These are phyloP conservation scores for Sinhomidia bicolor DNA, from an alignment of 2,888 invertebrate species.

Conservation along the genomic window DNA sequence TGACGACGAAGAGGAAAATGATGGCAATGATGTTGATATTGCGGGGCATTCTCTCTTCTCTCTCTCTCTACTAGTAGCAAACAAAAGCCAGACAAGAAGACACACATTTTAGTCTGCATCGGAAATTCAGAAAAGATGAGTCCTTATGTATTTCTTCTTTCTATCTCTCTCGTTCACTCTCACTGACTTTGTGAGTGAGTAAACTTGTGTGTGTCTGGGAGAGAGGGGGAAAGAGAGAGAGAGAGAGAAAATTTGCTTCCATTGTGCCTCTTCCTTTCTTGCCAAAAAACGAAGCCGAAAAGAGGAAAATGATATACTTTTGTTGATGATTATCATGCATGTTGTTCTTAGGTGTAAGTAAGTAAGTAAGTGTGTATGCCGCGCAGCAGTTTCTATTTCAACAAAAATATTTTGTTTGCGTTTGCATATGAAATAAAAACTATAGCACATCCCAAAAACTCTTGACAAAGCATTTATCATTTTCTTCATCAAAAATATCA, in stretches of 20 bases:
- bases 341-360: no score
- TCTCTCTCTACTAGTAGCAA: neutral
- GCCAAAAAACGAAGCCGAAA: neutral
- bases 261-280: neutral
- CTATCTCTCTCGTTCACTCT: neutral
- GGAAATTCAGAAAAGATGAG: slow-evolving; percentile 33
- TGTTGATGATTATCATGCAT: neutral
- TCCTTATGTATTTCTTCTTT: neutral
- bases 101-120: slow-evolving; percentile 35
- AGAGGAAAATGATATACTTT: slow-evolving; percentile 29
- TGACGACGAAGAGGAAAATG: neutral
- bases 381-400: neutral
- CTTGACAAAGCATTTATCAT: slow-evolving; percentile 17
- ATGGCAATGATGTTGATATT: slow-evolving; percentile 27
- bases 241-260: neutral
- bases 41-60: neutral
- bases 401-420: neutral
- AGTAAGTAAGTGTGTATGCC: no score
- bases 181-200: neutral
- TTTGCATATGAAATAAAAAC: slow-evolving; percentile 8
- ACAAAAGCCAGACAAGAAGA: slow-evolving; percentile 15
- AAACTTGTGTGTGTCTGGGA: no score
- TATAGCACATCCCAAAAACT: no score
- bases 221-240: no score
- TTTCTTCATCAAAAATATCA: slow-evolving; percentile 17